Evolutionary conservation across 2,888 invertebrate genomes (phyloP).

Genomic region (Phortica magna): DNA sequence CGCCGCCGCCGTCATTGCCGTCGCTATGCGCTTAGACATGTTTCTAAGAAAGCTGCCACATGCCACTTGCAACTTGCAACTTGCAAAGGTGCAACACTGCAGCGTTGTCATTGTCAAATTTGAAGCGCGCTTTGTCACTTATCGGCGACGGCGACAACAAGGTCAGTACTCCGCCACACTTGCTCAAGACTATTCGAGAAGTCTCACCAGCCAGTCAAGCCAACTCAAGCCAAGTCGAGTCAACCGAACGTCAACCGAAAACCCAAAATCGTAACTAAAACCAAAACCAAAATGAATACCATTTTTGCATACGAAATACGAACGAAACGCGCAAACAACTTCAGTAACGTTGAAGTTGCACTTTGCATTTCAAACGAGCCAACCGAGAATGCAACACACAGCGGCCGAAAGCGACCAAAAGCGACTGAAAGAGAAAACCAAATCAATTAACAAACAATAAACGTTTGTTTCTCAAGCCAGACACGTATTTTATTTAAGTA

Average conservation of each 20-base stretch:
- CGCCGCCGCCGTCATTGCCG: too few relatives aligned
- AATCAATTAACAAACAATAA: slow-evolving; percentile 76
- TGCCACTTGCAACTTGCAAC: neutral
- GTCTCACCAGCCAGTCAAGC: slow-evolving; percentile 44
- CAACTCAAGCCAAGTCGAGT: too few relatives aligned
- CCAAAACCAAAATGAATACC: slow-evolving; percentile 43
- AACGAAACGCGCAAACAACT: slow-evolving; percentile 26
- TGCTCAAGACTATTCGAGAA: slow-evolving; percentile 13
- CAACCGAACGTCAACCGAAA: slow-evolving; percentile 37
- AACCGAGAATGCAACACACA: slow-evolving; percentile 39
- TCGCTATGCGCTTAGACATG: neutral
- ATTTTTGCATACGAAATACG: slow-evolving; percentile 70
- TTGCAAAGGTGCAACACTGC: neutral
- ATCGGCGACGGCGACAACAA: neutral
- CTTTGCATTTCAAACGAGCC: slow-evolving; percentile 64
- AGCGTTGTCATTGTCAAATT: slow-evolving; percentile 20
- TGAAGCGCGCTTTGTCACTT: slow-evolving; percentile 4
- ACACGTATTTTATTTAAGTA: slow-evolving; percentile 77
- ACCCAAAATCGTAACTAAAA: neutral
- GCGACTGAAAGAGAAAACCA: slow-evolving; percentile 35
- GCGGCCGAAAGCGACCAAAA: neutral
- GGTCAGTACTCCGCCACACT: too few relatives aligned
- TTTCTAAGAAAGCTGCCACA: neutral
- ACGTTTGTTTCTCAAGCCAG: slow-evolving; percentile 74
- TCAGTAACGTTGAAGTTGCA: slow-evolving; percentile 54